Percentiles rank a stretch among this genome's conserved stretches.
Conservation (phyloP, 2,888 invertebrate genomes). For the Callyntrura sp. region DNA sequence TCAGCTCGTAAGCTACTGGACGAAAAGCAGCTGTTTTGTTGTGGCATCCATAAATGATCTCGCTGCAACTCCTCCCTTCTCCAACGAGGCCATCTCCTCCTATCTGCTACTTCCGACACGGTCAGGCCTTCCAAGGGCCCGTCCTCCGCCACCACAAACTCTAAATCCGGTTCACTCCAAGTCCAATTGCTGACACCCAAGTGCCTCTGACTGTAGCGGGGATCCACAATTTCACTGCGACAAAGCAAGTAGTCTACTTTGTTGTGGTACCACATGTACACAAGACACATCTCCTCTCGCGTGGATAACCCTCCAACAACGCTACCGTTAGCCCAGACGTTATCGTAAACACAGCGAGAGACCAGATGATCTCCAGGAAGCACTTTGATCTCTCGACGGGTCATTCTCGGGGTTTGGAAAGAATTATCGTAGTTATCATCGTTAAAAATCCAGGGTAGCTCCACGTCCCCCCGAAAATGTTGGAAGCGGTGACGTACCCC, state of each 20-base stretch:
- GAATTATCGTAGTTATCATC: neutral
- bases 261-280: neutral
- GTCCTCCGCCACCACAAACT: neutral
- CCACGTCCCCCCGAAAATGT: neutral
- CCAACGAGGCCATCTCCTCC: conserved; percentile 17
- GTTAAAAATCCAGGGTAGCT: neutral
- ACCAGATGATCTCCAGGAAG: neutral
- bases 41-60: neutral
- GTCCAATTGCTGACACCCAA: no score
- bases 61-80: conserved; percentile 10
- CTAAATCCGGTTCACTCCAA: neutral
- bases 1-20: no score
- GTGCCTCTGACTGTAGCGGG: no score
- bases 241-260: neutral
- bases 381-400: neutral
- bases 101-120: neutral
- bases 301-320: conserved; percentile 7
- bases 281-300: conserved; percentile 24
- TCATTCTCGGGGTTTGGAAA: neutral
- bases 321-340: neutral
- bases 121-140: neutral
- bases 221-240: neutral
- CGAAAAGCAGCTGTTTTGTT: neutral
- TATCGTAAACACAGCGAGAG: neutral
- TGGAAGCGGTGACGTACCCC: neutral